Evolutionary conservation across 2,888 invertebrate species (phyloP), one percentile per base, ranked within the genome.

Genomic region (Cryptus armator): DNA sequence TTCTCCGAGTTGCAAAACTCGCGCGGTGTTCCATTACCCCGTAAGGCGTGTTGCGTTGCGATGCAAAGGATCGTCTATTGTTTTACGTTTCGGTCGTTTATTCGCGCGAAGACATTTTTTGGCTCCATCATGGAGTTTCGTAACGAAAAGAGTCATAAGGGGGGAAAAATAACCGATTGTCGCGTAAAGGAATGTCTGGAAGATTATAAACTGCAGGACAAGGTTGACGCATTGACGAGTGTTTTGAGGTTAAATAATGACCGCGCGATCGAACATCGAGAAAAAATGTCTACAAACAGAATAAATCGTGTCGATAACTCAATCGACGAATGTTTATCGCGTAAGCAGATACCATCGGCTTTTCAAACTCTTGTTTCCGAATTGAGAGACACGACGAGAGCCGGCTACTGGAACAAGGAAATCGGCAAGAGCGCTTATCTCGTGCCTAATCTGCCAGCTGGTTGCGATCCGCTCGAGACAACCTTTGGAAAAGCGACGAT

Each of bases 301-400:
- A 77, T 81, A 29, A 80, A 64, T 66, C 62, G 32, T 32, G 32
- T 32, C 32, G 62, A 68, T 51, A 51, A 37, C 16, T 62, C 48
- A 44, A 9, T 74, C 44, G 24, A 29, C 53, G 87, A 91, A 75
- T 88, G 92, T 74, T 81, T 95, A 9, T 37, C 37, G 53, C 90
- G 90, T 71, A 94, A 93, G n/a, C 90, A 93, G 3, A 88, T 92
- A 12, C 89, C 91, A 87, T 94, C 94, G n/a, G 90, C 94, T 87
- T 95, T 94, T 86, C 94, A 94, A 89, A 93, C 93, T 51, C 85
- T 95, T 29, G 90, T 94, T n/a, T 90, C 91, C 7, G 95, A 95
- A 86, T 90, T 95, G 68, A 93, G 92, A 87, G 94, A 95, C 85
- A 94, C 95, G 1, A 90, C 94, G n/a, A 94, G 94, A 87, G 91